Conservation (phyloP, 2,797 vertebrate species). For the Petrocephalus sullivani region DNA sequence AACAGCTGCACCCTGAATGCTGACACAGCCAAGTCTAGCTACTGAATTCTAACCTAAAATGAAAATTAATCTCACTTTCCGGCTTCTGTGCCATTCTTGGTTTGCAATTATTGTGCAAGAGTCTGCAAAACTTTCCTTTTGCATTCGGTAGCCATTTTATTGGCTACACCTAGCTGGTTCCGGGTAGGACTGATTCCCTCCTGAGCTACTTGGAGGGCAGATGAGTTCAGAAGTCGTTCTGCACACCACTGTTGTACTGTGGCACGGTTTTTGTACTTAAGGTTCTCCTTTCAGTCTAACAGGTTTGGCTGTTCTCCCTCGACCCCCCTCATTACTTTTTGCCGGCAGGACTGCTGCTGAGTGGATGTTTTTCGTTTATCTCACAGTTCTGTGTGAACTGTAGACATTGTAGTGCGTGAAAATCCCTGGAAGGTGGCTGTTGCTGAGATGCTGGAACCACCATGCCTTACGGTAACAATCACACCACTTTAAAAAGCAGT, state of each 20-base stretch:
- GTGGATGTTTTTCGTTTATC: neutral
- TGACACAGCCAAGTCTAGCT: neutral
- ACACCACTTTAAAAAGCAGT: neutral
- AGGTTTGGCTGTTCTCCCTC: neutral
- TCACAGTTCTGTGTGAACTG: neutral
- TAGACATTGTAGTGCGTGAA: neutral
- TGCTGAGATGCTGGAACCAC: neutral
- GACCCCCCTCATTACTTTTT: neutral
- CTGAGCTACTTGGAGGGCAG: neutral
- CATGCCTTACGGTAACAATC: neutral
- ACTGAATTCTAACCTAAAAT: constrained; percentile 3
- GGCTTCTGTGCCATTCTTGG: neutral
- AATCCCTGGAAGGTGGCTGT: neutral
- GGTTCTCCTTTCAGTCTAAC: neutral
- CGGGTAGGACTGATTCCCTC: neutral
- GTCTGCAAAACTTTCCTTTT: neutral
- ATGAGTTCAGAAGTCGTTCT: neutral
- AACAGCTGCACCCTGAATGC: neutral
- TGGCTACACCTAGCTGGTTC: neutral
- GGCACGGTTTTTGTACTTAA: neutral
- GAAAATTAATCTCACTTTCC: neutral
- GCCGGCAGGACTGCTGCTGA: neutral
- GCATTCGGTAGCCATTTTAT: neutral
- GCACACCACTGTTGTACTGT: neutral
- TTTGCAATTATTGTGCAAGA: neutral